A percentile compares a stretch with the other conserved stretches of the same genome.
Evolutionary conservation across 2,113 vertebrate genomes (phyloP).

Genomic region (Catharus bicknelli): DNA sequence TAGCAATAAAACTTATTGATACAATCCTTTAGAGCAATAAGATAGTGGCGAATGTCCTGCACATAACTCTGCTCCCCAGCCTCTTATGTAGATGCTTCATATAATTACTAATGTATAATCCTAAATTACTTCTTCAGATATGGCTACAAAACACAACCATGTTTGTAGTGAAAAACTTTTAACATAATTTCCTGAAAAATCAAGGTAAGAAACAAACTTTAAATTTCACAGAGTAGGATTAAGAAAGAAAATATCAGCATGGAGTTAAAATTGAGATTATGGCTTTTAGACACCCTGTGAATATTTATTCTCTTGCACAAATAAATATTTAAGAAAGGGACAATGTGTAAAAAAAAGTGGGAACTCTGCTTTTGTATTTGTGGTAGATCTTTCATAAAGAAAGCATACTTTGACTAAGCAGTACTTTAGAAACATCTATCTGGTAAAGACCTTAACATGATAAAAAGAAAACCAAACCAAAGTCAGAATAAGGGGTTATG

Average conservation of each 20-base stretch:
- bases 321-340: background rate
- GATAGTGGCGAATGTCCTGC: background rate
- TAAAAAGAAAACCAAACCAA: background rate
- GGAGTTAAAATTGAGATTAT: background rate
- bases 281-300: background rate
- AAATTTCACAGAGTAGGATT: background rate
- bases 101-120: background rate
- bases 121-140: background rate
- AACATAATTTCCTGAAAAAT: background rate
- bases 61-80: background rate
- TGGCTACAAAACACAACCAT: background rate
- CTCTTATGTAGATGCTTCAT: background rate
- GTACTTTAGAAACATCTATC: background rate
- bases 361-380: background rate
- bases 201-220: background rate
- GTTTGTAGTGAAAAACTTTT: background rate
- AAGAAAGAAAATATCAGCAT: background rate
- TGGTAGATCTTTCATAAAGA: background rate
- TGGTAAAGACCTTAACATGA: background rate
- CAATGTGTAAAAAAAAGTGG: background rate
- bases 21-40: background rate
- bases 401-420: background rate
- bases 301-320: background rate
- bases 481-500: accelerated
- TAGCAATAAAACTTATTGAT: background rate